phyloP scores from a whole-genome alignment of 2,113 vertebrate species.

The Benthochromis sp. region DNA sequence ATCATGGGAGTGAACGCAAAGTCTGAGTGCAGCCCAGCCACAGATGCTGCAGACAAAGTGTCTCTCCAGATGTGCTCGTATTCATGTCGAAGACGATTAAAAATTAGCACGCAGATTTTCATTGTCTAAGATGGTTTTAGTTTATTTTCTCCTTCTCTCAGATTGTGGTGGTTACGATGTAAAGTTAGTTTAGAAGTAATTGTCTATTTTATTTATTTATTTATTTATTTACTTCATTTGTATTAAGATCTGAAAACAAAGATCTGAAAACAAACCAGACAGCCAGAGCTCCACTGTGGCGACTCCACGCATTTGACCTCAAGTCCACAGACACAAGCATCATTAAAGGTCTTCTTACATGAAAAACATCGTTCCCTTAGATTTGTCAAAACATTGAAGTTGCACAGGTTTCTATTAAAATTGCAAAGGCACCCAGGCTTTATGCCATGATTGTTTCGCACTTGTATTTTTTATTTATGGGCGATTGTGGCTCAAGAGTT shows the following conservation, averaged over 20 bases:
- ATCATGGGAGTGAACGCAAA: slow-evolving; percentile 15
- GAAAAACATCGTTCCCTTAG: background rate
- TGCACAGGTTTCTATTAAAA: background rate
- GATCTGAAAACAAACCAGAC: slow-evolving; percentile 37
- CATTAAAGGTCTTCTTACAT: background rate
- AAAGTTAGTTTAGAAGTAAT: background rate
- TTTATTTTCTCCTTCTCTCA: background rate
- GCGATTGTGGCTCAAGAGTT: background rate
- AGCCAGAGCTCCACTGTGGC: background rate
- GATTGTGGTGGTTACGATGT: background rate
- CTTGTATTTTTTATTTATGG: background rate
- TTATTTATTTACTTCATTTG: background rate
- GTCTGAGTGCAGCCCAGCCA: slow-evolving; percentile 31
- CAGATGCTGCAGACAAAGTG: background rate
- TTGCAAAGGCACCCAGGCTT: background rate
- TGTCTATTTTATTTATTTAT: background rate
- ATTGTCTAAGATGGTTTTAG: background rate
- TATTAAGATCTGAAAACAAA: slow-evolving; percentile 24
- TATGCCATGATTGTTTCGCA: background rate
- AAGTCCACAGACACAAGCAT: background rate
- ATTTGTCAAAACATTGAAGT: background rate
- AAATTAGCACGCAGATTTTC: background rate
- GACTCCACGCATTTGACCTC: background rate
- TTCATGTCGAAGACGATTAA: background rate
- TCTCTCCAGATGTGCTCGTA: background rate